These are phyloP conservation scores for Lapara coniferarum DNA, from an alignment of 2,888 invertebrate species.

Conservation along the genomic window DNA sequence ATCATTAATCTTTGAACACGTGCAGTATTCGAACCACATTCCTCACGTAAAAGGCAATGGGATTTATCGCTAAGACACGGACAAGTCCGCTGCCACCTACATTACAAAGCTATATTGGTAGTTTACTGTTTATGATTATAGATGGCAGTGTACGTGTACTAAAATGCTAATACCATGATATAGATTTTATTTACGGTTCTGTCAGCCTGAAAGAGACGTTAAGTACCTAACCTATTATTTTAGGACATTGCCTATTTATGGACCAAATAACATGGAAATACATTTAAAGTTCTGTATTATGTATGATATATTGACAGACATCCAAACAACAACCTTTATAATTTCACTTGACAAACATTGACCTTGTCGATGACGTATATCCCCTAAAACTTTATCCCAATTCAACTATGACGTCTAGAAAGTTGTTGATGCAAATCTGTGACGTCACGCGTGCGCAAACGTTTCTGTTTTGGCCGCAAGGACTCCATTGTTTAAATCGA, in stretches of 20 bases:
- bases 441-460: not conserved
- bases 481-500: slow-evolving; percentile 27
- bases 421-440: slow-evolving; percentile 17
- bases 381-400: not conserved
- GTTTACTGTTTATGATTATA: not conserved
- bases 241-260: too few relatives aligned
- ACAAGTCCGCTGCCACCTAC: slow-evolving; percentile 4
- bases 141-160: not conserved
- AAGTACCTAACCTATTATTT: too few relatives aligned
- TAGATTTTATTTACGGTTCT: not conserved
- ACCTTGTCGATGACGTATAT: not conserved
- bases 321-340: not conserved
- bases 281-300: too few relatives aligned
- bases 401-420: slow-evolving; percentile 2
- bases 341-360: not conserved
- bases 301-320: too few relatives aligned
- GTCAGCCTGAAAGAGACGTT: not conserved
- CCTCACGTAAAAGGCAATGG: slow-evolving; percentile 8
- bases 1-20: slow-evolving; percentile 12
- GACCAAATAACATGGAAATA: too few relatives aligned
- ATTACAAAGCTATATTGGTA: not conserved
- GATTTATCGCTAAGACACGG: not conserved
- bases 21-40: slow-evolving; percentile 14
- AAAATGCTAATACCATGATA: not conserved
- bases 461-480: slow-evolving; percentile 21